Percentiles rank a stretch among this genome's conserved stretches.
Evolutionary conservation across 2,797 vertebrate genomes (phyloP).

Genomic region (Peromyscus melanophrys): DNA sequence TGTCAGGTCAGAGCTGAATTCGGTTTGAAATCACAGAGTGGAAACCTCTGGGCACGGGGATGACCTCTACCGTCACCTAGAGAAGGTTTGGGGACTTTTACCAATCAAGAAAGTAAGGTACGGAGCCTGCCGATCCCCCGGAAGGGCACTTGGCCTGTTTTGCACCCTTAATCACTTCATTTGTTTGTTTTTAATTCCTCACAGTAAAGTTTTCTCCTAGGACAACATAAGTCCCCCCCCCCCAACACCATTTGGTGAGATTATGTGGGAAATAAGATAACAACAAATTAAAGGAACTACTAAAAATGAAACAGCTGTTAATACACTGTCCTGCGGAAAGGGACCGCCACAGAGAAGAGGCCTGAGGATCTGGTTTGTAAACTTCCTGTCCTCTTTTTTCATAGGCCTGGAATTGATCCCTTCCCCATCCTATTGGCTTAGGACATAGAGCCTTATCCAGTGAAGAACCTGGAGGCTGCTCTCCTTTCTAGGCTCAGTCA

Average conservation of each 20-base stretch:
- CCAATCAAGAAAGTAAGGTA: background rate
- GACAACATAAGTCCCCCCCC: background rate
- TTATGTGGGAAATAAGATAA: background rate
- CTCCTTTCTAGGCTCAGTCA: background rate
- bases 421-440: background rate
- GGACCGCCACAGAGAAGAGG: too few species aligned
- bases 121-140: background rate
- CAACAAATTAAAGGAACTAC: background rate
- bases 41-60: background rate
- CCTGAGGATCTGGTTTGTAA: too few species aligned
- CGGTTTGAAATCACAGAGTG: background rate
- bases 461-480: background rate
- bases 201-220: background rate
- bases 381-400: background rate
- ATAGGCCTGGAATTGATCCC: background rate
- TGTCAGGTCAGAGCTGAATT: background rate
- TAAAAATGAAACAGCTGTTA: background rate
- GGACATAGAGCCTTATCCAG: background rate
- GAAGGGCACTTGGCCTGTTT: background rate
- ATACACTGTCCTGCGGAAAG: too few species aligned
- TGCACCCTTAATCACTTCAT: background rate
- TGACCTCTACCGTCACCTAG: background rate
- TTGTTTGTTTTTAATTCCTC: background rate
- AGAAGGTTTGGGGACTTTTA: background rate
- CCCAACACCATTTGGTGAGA: background rate